These are phyloP conservation scores for Pantherophis alleghaniensis DNA, from an alignment of 2,797 vertebrate genomes.

Conservation along the genomic window DNA sequence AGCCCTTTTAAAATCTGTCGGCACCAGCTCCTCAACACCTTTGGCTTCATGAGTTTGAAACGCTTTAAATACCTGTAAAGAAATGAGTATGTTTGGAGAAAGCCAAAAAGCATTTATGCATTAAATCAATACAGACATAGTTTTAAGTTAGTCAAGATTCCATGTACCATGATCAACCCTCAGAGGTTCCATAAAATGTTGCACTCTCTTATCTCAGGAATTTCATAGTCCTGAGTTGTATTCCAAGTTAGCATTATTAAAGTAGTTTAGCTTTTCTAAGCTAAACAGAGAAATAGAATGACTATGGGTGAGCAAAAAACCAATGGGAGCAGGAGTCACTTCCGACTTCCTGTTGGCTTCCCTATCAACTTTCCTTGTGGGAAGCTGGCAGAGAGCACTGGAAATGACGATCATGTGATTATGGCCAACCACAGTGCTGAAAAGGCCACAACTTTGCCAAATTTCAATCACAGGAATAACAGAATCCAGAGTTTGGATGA, in stretches of 20 bases:
- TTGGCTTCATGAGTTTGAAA: conserved; percentile 98
- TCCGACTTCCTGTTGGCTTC: neutral
- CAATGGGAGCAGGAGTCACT: neutral
- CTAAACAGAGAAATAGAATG: neutral
- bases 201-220: neutral
- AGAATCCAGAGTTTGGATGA: neutral
- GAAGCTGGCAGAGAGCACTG: neutral
- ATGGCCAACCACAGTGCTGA: neutral
- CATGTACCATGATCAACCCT: neutral
- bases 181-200: neutral
- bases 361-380: neutral
- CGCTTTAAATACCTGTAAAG: conserved; percentile 88
- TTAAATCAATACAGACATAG: neutral
- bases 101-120: neutral
- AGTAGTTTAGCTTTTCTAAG: neutral
- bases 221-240: neutral
- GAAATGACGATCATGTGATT: neutral
- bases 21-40: conserved; percentile 95
- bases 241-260: neutral
- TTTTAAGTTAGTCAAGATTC: neutral
- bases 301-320: neutral
- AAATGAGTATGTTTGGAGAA: conserved; percentile 35
- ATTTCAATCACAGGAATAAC: neutral
- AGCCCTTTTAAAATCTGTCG: conserved; percentile 94
- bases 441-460: neutral